These are phyloP conservation scores for Drosophila stalkeri DNA, from an alignment of 2,888 invertebrate genomes.

Conservation along the genomic window DNA sequence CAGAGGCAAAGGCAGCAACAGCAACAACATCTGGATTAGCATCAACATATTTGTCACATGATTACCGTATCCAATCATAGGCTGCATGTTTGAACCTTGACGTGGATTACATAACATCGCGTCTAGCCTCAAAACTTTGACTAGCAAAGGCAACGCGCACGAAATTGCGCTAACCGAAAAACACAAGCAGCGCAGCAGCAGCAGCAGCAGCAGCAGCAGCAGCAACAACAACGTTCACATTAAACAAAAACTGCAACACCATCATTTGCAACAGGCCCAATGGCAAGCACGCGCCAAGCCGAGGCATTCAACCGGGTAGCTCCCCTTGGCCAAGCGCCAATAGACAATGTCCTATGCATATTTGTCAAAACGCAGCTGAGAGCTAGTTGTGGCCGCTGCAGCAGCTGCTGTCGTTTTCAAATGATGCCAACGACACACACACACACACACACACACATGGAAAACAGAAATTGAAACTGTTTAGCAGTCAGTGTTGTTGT, in stretches of 20 bases:
- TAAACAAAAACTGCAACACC: constrained; percentile 36
- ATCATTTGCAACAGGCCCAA: constrained; percentile 54
- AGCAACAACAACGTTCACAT: not conserved
- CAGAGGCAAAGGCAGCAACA: not conserved
- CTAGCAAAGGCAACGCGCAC: constrained; percentile 1
- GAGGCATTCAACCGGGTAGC: constrained; percentile 47
- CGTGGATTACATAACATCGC: constrained; percentile 50
- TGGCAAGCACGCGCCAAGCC: constrained; percentile 47
- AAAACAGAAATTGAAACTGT: constrained; percentile 75
- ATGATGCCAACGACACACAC: constrained; percentile 35
- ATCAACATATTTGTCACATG: constrained; percentile 70
- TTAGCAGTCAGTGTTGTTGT: constrained; percentile 50
- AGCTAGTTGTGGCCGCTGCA: constrained; percentile 51
- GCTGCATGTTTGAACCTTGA: constrained; percentile 32
- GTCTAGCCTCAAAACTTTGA: constrained; percentile 38
- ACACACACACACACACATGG: constrained; percentile 13
- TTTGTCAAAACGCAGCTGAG: constrained; percentile 63
- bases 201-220: constrained; percentile 16
- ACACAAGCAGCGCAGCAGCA: constrained; percentile 4
- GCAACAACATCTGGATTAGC: constrained; percentile 10
- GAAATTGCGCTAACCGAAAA: constrained; percentile 28
- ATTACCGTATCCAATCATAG: constrained; percentile 71
- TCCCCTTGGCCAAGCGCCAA: constrained; percentile 61
- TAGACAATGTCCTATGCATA: constrained; percentile 77
- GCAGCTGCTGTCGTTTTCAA: constrained; percentile 31